phyloP scores from a whole-genome alignment of 2,888 invertebrate genomes.

The Plusia festucae region DNA sequence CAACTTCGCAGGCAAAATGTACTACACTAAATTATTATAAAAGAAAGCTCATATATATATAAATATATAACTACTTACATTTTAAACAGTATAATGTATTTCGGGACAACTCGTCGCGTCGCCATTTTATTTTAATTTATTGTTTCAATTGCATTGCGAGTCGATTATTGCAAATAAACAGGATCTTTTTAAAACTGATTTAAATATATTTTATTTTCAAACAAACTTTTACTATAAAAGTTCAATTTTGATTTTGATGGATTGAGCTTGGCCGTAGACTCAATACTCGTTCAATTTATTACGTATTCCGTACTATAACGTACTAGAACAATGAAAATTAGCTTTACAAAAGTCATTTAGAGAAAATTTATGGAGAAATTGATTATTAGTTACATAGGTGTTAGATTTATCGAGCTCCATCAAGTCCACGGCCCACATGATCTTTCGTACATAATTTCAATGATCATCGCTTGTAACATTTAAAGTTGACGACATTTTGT shows the following conservation, averaged over 20 bases:
- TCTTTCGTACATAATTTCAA: not conserved
- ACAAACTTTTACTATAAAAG: not conserved
- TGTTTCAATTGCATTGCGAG: conserved; percentile 5
- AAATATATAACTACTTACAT: conserved; percentile 81
- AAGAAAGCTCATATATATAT: conserved; percentile 86
- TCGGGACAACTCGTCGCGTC: conserved; percentile 61
- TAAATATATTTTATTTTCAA: not conserved
- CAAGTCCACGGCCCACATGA: not conserved
- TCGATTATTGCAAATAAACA: conserved; percentile 21
- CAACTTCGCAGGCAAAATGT: conserved; percentile 72
- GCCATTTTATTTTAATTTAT: conserved; percentile 33
- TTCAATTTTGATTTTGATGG: not conserved
- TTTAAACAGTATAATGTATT: conserved; percentile 75
- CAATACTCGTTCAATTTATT: not conserved
- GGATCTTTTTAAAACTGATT: not conserved
- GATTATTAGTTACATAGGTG: too few species aligned
- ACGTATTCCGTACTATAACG: not conserved
- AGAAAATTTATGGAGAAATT: not conserved
- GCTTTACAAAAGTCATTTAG: not conserved
- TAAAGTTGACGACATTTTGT: conserved; percentile 26
- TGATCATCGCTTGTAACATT: conserved; percentile 3
- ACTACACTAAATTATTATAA: conserved; percentile 79
- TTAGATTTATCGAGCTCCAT: not conserved
- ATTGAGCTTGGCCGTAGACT: not conserved
- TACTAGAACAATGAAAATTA: not conserved